Percentiles rank a stretch among this genome's conserved stretches.
phyloP scores from a whole-genome alignment of 2,888 invertebrate genomes.

The Keiferia lycopersicella region DNA sequence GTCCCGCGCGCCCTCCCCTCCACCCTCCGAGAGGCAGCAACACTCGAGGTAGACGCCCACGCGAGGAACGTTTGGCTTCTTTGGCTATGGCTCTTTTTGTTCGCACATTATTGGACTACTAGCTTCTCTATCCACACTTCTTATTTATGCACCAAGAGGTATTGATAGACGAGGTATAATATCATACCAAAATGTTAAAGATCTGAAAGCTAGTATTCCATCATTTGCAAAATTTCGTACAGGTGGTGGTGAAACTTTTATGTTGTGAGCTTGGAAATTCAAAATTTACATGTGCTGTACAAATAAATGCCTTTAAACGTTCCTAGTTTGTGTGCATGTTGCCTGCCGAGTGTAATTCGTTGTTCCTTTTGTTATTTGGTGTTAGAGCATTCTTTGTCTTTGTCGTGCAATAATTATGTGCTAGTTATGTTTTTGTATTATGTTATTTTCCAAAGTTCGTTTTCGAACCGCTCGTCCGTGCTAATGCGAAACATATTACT shows the following conservation, averaged over 20 bases:
- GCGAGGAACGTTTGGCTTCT: slow-evolving; percentile 71
- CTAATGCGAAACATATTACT: slow-evolving; percentile 36
- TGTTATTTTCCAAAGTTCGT: slow-evolving; percentile 28
- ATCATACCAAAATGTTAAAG: background rate
- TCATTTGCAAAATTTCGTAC: slow-evolving; percentile 43
- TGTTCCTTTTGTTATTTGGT: slow-evolving; percentile 45
- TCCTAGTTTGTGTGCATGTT: slow-evolving; percentile 74
- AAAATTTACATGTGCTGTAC: slow-evolving; percentile 35
- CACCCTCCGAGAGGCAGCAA: slow-evolving; percentile 72
- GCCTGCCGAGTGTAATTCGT: slow-evolving; percentile 66
- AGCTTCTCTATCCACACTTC: slow-evolving; percentile 38
- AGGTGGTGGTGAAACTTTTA: slow-evolving; percentile 60
- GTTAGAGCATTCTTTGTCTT: slow-evolving; percentile 42
- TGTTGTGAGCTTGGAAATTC: slow-evolving; percentile 52
- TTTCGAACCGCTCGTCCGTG: slow-evolving; percentile 26
- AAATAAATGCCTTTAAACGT: slow-evolving; percentile 50
- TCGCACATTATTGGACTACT: slow-evolving; percentile 46
- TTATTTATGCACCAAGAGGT: background rate
- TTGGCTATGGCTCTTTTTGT: slow-evolving; percentile 61
- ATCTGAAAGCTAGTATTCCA: slow-evolving; percentile 52
- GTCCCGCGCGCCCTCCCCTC: slow-evolving; percentile 72
- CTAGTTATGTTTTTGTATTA: slow-evolving; percentile 29
- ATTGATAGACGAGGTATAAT: background rate
- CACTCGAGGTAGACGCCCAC: slow-evolving; percentile 78
- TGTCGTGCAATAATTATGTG: slow-evolving; percentile 32